Evolutionary conservation across 2,888 invertebrate genomes (phyloP).

Genomic region (Pseudococcus viburni): DNA sequence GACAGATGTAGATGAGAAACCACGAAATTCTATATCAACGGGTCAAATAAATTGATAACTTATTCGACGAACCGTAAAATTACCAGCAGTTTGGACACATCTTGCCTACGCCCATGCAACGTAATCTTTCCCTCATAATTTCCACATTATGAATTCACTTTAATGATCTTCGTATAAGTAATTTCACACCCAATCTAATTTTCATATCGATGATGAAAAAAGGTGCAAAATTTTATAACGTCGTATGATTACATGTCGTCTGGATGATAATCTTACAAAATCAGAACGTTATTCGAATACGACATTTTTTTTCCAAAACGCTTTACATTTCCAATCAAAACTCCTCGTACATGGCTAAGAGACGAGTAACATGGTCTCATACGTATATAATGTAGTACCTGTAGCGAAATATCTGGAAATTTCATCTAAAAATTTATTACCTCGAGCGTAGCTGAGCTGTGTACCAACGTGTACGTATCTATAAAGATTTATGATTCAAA

Average conservation of each 20-base stretch:
- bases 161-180: background rate
- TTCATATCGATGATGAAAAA: constrained; percentile 8
- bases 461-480: background rate
- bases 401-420: constrained; percentile 34
- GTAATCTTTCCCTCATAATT: background rate
- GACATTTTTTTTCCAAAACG: background rate
- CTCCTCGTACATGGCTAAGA: background rate
- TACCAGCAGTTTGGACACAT: constrained; percentile 1
- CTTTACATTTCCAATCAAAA: background rate
- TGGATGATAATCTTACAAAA: background rate
- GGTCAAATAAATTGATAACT: constrained; percentile 5
- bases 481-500: constrained; percentile 44
- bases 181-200: background rate
- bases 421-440: constrained; percentile 38
- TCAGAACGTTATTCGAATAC: background rate
- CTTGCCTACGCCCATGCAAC: background rate
- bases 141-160: background rate
- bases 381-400: background rate
- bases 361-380: background rate
- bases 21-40: background rate
- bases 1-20: background rate
- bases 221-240: constrained; percentile 12
- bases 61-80: constrained; percentile 26
- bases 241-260: background rate
- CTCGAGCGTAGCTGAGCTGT: background rate